A percentile compares a stretch with the other conserved stretches of the same genome.
Evolutionary conservation across 2,888 invertebrate genomes (phyloP).

Genomic region (Conus canariensis): DNA sequence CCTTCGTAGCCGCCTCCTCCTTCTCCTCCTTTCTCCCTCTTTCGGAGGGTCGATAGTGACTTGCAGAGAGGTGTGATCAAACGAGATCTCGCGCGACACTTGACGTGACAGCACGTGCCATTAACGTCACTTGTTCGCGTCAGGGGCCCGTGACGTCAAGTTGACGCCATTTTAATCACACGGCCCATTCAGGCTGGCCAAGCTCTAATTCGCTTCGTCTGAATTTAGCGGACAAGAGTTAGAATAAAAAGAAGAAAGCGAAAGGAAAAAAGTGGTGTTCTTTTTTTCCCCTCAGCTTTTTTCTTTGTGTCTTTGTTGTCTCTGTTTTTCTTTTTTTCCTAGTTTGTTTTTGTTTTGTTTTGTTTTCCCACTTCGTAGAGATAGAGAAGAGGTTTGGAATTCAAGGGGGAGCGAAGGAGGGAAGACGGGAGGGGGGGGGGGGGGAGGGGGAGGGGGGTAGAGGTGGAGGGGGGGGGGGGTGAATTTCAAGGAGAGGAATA

Average conservation of each 20-base stretch:
- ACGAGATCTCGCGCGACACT: slow-evolving; percentile 34
- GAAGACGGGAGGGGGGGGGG: neutral
- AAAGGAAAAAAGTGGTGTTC: neutral
- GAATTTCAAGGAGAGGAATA: too few species aligned
- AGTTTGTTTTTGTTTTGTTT: neutral
- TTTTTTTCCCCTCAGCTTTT: neutral
- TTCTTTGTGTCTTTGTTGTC: neutral
- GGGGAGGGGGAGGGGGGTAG: too few species aligned
- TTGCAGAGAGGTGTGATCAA: slow-evolving; percentile 32
- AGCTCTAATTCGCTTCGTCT: slow-evolving; percentile 38
- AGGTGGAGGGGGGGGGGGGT: too few species aligned
- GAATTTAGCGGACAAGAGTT: neutral
- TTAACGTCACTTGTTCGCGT: slow-evolving; percentile 36
- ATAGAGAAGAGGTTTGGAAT: neutral
- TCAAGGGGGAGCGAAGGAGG: neutral
- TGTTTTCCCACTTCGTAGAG: neutral
- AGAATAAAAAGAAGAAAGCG: neutral
- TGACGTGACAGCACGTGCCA: slow-evolving; percentile 42
- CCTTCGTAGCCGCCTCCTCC: neutral
- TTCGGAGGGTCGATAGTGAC: slow-evolving; percentile 3
- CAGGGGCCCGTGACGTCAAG: slow-evolving; percentile 26
- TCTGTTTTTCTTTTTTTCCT: neutral
- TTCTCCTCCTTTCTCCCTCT: neutral
- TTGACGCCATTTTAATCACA: slow-evolving; percentile 40
- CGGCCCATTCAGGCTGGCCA: neutral